These are phyloP conservation scores for Nasonia oneida DNA, from an alignment of 2,888 invertebrate genomes.

Conservation along the genomic window DNA sequence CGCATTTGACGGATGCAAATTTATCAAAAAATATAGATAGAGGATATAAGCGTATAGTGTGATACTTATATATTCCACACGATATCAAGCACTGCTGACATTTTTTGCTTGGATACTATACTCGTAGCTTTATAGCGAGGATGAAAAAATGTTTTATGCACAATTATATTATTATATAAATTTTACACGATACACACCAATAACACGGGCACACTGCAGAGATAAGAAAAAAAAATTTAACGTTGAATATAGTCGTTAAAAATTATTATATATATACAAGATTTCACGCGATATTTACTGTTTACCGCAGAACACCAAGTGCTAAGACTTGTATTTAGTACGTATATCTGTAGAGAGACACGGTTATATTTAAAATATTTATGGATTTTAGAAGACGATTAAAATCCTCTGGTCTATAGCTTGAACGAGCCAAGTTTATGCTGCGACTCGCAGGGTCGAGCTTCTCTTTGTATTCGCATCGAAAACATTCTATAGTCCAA, in stretches of 20 bases:
- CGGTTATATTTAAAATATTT: slow-evolving; percentile 34
- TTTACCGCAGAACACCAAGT: slow-evolving; percentile 69
- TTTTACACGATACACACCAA: slow-evolving; percentile 9
- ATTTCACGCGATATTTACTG: slow-evolving; percentile 11
- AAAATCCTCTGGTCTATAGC: background rate
- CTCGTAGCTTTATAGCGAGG: background rate
- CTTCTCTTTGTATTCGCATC: slow-evolving; percentile 15
- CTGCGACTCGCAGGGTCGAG: background rate
- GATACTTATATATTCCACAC: slow-evolving; percentile 3
- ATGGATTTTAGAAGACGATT: slow-evolving; percentile 41
- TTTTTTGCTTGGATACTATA: slow-evolving; percentile 5
- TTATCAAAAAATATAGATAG: background rate
- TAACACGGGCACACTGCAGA: background rate
- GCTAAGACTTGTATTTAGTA: slow-evolving; percentile 66
- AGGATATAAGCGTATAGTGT: background rate
- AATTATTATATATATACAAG: slow-evolving; percentile 12
- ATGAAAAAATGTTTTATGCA: background rate
- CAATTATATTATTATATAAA: background rate
- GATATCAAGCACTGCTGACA: slow-evolving; percentile 35
- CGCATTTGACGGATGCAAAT: slow-evolving; percentile 3
- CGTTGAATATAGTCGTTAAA: background rate
- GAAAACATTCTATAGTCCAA: background rate
- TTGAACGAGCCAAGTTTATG: slow-evolving; percentile 1
- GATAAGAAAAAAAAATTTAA: slow-evolving; percentile 1
- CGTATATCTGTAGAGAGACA: slow-evolving; percentile 25